Base-by-base conservation (phyloP, 2,797 vertebrate species). In the Macrochelys suwanniensis region DNA sequence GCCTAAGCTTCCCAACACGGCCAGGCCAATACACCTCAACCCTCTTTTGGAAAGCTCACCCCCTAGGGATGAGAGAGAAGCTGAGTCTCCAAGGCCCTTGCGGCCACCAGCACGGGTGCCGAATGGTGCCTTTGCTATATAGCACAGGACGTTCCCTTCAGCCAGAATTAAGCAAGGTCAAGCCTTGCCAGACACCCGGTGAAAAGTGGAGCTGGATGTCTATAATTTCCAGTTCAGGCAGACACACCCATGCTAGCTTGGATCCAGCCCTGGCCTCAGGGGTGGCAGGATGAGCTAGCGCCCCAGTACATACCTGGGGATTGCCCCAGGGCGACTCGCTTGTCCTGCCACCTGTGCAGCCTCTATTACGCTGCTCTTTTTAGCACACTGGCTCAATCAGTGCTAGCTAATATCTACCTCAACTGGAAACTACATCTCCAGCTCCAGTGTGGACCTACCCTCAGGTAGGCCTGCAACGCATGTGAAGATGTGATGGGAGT, bases 1-100 rank as follows among this genome's bases (percentile, higher is more conserved):
- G 11, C 15, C 9, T 11, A 28, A 0, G 0, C 17, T 81, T 71
- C 80, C 79, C 83, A 74, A 4, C 51, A 6, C 42, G 26, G 42
- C 45, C 74, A 47, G 15, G 15, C 45, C 45, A 49, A 16, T 9
- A 15, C 74, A 31, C 74, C 68, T 49, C 37, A 16, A 31, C 12
- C 42, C 13, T 77, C 12, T 77, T 23, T 77, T 47, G 74, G 74
- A 77, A 77, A 77, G 25, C 25, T 49, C 26, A 31, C 21, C 13
- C 45, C 15, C 42, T 25, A 25, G 2, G 15, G 74, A 19, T 71
- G 37, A 71, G 68, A 33, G 31, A 17, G 59, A 59, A 47, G 45
- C 8, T 17, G 7, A 5, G 13, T 49, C 74, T 77, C 45, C 74
- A 49, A 49, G 15, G 13, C 45, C 68, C 68, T 11, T 25, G 11